Percentiles rank a stretch among this genome's conserved stretches.
Conservation (phyloP, 2,113 vertebrate species). For the Pyrgilauda ruficollis region DNA sequence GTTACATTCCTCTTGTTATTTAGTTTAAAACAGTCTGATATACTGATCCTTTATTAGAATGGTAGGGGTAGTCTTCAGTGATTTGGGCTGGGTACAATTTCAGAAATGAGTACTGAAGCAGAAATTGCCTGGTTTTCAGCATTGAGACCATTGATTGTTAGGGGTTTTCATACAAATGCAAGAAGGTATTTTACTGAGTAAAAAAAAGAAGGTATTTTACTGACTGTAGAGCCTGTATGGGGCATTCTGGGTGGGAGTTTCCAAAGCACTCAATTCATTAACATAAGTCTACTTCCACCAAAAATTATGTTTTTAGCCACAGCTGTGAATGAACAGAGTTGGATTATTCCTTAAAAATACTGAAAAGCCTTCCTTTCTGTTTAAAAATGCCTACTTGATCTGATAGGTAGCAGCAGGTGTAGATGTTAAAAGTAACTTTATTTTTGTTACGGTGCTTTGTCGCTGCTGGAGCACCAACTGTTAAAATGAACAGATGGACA, state of each 20-base stretch:
- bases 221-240: not conserved
- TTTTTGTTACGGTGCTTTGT: not conserved
- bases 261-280: not conserved
- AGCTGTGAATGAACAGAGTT: not conserved
- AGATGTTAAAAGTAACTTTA: not conserved
- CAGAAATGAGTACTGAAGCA: not conserved
- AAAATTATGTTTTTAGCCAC: not conserved
- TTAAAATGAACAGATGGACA: not conserved
- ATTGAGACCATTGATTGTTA: not conserved
- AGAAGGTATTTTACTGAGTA: not conserved
- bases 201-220: not conserved
- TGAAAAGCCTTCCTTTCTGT: not conserved
- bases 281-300: not conserved
- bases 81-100: not conserved
- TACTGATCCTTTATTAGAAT: not conserved
- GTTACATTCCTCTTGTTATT: not conserved
- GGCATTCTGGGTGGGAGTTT: not conserved
- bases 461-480: not conserved
- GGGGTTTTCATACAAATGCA: not conserved
- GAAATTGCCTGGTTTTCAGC: not conserved
- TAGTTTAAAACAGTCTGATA: not conserved
- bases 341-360: not conserved
- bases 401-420: not conserved
- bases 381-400: not conserved
- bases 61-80: not conserved